Percentiles rank a stretch among this genome's conserved stretches.
Evolutionary conservation across 2,797 vertebrate genomes (phyloP).

Genomic region (Rhinatrema bivittatum): DNA sequence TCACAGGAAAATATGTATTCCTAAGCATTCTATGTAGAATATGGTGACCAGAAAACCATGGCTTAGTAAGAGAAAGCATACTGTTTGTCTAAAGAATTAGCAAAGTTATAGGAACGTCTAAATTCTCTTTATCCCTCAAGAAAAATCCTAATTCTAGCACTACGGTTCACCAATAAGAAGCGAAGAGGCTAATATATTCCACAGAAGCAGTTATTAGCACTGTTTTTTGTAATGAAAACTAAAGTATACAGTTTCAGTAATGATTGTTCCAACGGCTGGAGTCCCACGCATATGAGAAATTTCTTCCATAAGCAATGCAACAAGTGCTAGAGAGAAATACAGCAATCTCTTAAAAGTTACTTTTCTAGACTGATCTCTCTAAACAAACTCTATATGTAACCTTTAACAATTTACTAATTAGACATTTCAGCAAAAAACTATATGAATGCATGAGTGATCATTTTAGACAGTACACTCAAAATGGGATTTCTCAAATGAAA

Average conservation of each 20-base stretch:
- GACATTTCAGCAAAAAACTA: neutral
- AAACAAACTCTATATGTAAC: constrained; percentile 10
- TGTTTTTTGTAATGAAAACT: constrained; percentile 45
- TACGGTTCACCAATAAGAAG: too few relatives aligned
- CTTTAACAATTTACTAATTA: constrained; percentile 6
- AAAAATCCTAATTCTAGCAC: too few relatives aligned
- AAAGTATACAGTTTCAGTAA: constrained; percentile 46
- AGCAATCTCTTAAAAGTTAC: constrained; percentile 24
- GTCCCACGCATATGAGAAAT: constrained; percentile 54
- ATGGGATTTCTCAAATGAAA: constrained; percentile 16
- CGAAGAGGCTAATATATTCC: constrained; percentile 50
- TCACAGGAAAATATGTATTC: too few relatives aligned
- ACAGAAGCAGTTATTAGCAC: constrained; percentile 32
- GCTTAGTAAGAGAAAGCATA: too few relatives aligned
- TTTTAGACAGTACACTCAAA: neutral
- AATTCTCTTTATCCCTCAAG: too few relatives aligned
- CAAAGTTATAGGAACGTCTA: too few relatives aligned
- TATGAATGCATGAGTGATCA: accelerated
- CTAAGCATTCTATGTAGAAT: too few relatives aligned
- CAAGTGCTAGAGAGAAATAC: constrained; percentile 2
- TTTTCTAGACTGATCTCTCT: neutral
- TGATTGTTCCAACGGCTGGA: constrained; percentile 40
- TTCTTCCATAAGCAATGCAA: constrained; percentile 37
- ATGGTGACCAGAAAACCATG: too few relatives aligned
- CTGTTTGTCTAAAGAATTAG: too few relatives aligned